phyloP scores from a whole-genome alignment of 2,888 invertebrate species.

The Drosophila putrida region DNA sequence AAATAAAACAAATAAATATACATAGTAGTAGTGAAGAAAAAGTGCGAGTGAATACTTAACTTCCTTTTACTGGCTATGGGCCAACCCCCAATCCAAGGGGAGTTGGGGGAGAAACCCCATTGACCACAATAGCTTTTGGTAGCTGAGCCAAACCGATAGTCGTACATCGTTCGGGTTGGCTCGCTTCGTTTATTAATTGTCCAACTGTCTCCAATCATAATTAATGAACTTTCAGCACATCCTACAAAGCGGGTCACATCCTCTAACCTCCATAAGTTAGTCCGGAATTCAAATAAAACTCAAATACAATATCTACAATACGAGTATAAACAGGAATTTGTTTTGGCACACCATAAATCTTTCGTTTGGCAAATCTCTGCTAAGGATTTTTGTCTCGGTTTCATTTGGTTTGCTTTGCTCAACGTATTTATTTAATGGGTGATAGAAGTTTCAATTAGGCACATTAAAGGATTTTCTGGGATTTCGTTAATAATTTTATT shows the following conservation, averaged over 20 bases:
- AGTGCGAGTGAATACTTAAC: slow-evolving; percentile 37
- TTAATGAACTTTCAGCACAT: slow-evolving; percentile 80
- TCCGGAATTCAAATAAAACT: slow-evolving; percentile 64
- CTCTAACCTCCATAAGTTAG: slow-evolving; percentile 2
- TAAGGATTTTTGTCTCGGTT: slow-evolving; percentile 4
- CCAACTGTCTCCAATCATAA: slow-evolving; percentile 82
- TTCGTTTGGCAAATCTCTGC: slow-evolving; percentile 64
- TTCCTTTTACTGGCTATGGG: slow-evolving; percentile 42
- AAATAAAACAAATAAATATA: slow-evolving; percentile 40
- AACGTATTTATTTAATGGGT: slow-evolving; percentile 59
- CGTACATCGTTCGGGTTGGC: slow-evolving; percentile 21
- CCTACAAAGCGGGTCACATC: slow-evolving; percentile 48
- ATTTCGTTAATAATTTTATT: slow-evolving; percentile 22
- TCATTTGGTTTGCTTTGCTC: slow-evolving; percentile 17
- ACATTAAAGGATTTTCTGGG: slow-evolving; percentile 70
- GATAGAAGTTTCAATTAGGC: slow-evolving; percentile 72
- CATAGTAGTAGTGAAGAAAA: slow-evolving; percentile 50
- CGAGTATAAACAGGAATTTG: slow-evolving; percentile 62
- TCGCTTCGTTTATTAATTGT: slow-evolving; percentile 76
- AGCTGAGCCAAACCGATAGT: slow-evolving; percentile 12
- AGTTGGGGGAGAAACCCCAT: slow-evolving; percentile 23
- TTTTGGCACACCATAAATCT: slow-evolving; percentile 77
- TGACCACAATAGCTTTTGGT: slow-evolving; percentile 46
- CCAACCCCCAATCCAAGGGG: slow-evolving; percentile 26
- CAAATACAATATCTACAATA: slow-evolving; percentile 40